These are phyloP conservation scores for Drosophila pseudoobscura DNA, from an alignment of 1,140 invertebrate genomes.

Conservation along the genomic window DNA sequence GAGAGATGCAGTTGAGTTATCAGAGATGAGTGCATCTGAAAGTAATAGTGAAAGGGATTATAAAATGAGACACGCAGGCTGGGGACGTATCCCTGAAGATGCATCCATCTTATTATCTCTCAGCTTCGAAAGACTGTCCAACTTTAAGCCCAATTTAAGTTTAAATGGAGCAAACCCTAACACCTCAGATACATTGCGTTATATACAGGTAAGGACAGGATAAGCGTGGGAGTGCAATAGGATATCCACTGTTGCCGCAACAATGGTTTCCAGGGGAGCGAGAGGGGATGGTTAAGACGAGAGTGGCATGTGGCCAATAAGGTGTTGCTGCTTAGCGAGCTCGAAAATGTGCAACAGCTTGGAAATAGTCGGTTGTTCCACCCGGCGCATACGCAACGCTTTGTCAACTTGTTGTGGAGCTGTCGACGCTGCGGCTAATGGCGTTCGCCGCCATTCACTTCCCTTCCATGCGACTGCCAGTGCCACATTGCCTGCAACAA, in stretches of 20 bases:
- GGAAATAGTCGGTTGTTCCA: conserved; percentile 67
- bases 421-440: conserved; percentile 44
- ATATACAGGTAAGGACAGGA: too few species aligned
- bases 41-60: too few species aligned
- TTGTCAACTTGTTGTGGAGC: conserved; percentile 49
- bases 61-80: too few species aligned
- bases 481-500: conserved; percentile 53
- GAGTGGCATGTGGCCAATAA: conserved; percentile 38
- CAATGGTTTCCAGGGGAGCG: too few species aligned
- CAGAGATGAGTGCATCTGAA: background rate
- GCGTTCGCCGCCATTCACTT: conserved; percentile 32
- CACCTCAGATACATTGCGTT: too few species aligned
- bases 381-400: conserved; percentile 66
- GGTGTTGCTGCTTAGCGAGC: conserved; percentile 62
- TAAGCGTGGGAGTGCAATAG: too few species aligned
- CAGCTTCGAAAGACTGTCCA: too few species aligned
- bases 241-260: too few species aligned
- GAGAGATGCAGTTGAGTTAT: conserved; percentile 1
- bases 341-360: conserved; percentile 77
- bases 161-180: too few species aligned
- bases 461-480: conserved; percentile 26
- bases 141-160: too few species aligned
- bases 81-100: too few species aligned
- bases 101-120: too few species aligned
- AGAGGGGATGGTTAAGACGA: background rate